Evolutionary conservation across 2,888 invertebrate species (phyloP), one percentile per base, ranked within the genome.

Genomic region (Ellobium chinense): DNA sequence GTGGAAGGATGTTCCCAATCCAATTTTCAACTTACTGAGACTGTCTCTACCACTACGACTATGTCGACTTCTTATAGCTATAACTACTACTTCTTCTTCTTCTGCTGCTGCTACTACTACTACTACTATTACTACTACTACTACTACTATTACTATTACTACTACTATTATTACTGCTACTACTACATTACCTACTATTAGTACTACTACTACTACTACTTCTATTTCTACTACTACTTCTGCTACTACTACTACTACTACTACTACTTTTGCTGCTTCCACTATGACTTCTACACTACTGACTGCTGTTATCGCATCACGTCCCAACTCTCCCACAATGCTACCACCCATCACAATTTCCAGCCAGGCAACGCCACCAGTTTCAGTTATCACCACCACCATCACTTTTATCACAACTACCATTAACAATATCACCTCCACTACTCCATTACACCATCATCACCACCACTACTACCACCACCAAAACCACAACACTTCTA

Each of bases 191-290:
- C 29, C 66, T 66, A 68, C 24, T 68, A 68, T 27, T 68, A 68
- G 37, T 39, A 68, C 68, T 68, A 68, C n/a, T 68, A 68, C 68
- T 68, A 68, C 68, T 68, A 68, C n/a, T 68, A 68, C 39, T 68
- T 37, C 68, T n/a, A 68, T n/a, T 31, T 37, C 68, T 68, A 68
- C 68, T 68, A 68, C 39, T 68, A 68, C 39, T 68, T 37, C 37
- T 68, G 24, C 68, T 68, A 68, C 68, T 68, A 68, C 39, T 68
- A 68, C 68, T 68, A 68, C 37, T 68, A 46, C 68, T 39, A 2
- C 39, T 37, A 68, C 68, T 68, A 68, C 68, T 68, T 37, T 24
- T 68, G 37, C 39, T 68, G 37, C 37, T 68, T 37, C 69, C 46
- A 46, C 46, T 69, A 46, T 2, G n/a, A n/a, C n/a, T n/a, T n/a